A percentile compares a stretch with the other conserved stretches of the same genome.
These are phyloP conservation scores for Conistra vaccinii DNA, from an alignment of 2,888 invertebrate species.

Conservation along the genomic window DNA sequence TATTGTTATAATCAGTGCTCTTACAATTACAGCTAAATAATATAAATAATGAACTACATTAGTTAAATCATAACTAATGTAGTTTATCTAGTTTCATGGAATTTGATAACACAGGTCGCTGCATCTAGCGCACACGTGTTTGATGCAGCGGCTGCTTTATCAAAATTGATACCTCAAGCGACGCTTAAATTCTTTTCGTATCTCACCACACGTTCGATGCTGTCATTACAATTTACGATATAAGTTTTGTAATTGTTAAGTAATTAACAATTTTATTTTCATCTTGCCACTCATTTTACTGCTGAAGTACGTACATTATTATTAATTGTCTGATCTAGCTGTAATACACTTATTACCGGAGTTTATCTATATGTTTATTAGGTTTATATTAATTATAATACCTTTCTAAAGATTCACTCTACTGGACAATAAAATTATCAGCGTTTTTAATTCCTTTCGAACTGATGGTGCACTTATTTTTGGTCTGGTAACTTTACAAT, in stretches of 20 bases:
- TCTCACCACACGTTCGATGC: background rate
- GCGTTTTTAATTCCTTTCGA: background rate
- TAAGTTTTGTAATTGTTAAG: constrained; percentile 24
- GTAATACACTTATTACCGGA: background rate
- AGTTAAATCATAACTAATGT: background rate
- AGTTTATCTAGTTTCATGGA: constrained; percentile 10
- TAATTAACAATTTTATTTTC: constrained; percentile 24
- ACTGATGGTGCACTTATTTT: background rate
- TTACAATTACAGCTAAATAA: background rate
- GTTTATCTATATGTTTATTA: too few species aligned
- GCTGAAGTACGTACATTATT: background rate
- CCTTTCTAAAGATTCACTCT: too few species aligned
- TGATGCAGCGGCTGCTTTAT: background rate
- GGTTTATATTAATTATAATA: too few species aligned
- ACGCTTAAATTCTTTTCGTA: background rate
- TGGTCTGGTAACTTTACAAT: background rate
- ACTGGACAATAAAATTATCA: background rate
- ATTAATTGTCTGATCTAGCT: background rate
- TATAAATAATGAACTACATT: background rate
- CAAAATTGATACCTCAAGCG: background rate
- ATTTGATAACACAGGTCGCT: constrained; percentile 4
- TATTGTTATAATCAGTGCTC: background rate
- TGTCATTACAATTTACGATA: background rate
- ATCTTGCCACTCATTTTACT: background rate
- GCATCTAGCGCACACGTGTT: constrained; percentile 4